phyloP scores from a whole-genome alignment of 2,888 invertebrate genomes.

The Hyposoter dolosus region DNA sequence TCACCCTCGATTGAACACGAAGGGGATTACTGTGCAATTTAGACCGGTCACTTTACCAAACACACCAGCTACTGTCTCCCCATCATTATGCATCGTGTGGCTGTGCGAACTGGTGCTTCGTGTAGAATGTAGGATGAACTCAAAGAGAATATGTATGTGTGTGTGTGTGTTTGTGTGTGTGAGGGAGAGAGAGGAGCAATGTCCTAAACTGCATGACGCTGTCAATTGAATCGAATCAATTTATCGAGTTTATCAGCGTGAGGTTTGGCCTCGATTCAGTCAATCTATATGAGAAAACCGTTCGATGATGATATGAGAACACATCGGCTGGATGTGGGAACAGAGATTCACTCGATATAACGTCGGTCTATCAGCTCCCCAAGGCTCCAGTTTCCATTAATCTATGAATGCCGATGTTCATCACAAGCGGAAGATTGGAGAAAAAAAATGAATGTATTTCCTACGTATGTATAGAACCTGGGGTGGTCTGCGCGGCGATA shows the following conservation, averaged over 20 bases:
- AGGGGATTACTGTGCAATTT: conserved; percentile 41
- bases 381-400: conserved; percentile 6
- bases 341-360: conserved; percentile 18
- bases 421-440: conserved; percentile 33
- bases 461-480: background rate
- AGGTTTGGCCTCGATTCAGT: conserved; percentile 64
- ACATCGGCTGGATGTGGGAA: conserved; percentile 29
- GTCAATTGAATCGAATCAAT: conserved; percentile 70
- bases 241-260: conserved; percentile 59
- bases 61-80: conserved; percentile 20
- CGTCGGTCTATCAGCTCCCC: background rate
- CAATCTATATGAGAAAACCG: conserved; percentile 33
- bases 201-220: conserved; percentile 52
- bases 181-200: conserved; percentile 11
- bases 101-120: background rate
- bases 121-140: conserved; percentile 14
- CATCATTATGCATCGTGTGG: background rate
- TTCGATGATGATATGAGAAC: conserved; percentile 36
- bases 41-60: conserved; percentile 53
- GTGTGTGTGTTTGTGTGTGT: conserved; percentile 12
- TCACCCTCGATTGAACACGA: conserved; percentile 38
- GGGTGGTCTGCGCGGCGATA: background rate
- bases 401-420: conserved; percentile 22
- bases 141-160: conserved; percentile 11
- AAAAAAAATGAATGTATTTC: background rate